Conservation (phyloP, 2,888 invertebrate genomes). For the Anarsia innoxiella region DNA sequence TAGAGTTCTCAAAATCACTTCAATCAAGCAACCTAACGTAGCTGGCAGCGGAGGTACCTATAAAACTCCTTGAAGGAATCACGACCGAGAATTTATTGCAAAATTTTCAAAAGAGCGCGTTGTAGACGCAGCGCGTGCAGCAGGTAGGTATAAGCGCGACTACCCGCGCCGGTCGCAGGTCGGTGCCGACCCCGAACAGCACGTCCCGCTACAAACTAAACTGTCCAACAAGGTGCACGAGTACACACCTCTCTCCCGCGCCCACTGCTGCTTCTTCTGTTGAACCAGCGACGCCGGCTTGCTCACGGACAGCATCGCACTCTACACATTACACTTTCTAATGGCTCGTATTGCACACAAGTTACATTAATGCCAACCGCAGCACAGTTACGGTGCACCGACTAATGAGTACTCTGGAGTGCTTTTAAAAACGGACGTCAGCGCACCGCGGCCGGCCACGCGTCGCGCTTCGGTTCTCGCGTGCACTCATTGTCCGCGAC, state of each 20-base stretch:
- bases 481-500: constrained; percentile 62
- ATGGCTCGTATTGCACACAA: constrained; percentile 62
- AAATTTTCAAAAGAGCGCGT: too few species aligned
- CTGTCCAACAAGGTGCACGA: constrained; percentile 1
- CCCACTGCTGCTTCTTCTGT: constrained; percentile 95
- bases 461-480: constrained; percentile 63
- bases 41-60: constrained; percentile 22
- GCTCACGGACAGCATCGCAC: constrained; percentile 71
- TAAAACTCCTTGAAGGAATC: constrained; percentile 29
- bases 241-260: constrained; percentile 88
- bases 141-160: constrained; percentile 24
- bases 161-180: constrained; percentile 12
- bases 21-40: too few species aligned
- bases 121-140: too few species aligned
- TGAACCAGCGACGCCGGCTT: constrained; percentile 82
- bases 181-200: too few species aligned
- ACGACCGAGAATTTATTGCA: constrained; percentile 43
- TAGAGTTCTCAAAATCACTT: too few species aligned
- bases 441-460: constrained; percentile 47
- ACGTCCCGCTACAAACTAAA: too few species aligned
- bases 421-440: constrained; percentile 59
- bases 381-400: constrained; percentile 65
- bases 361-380: constrained; percentile 52
- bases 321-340: constrained; percentile 68
- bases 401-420: constrained; percentile 56